Percentiles rank a stretch among this genome's conserved stretches.
Evolutionary conservation across 2,888 invertebrate species (phyloP).

Genomic region (Archips xylosteana): DNA sequence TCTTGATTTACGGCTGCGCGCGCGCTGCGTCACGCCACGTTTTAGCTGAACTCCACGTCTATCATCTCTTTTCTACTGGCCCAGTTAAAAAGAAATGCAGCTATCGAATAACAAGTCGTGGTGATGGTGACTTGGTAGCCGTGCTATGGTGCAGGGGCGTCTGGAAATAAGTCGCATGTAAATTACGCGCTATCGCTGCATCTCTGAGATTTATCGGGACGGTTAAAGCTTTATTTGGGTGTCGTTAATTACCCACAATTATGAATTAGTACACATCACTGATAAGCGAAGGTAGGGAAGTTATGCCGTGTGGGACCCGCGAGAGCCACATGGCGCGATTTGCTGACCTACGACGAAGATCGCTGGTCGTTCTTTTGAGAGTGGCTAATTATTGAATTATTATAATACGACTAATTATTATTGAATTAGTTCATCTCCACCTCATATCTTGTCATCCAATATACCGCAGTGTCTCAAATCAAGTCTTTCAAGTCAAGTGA

Average conservation of each 20-base stretch:
- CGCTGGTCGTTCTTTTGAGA: too few relatives aligned
- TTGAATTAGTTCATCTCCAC: too few relatives aligned
- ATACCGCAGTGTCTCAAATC: too few relatives aligned
- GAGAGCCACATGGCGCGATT: background rate
- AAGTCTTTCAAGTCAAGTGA: too few relatives aligned
- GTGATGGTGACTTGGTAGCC: background rate
- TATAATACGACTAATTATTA: too few relatives aligned
- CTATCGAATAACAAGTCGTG: background rate
- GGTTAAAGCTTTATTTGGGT: conserved; percentile 25
- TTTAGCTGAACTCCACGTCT: background rate
- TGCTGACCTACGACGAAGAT: background rate
- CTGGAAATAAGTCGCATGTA: conserved; percentile 59
- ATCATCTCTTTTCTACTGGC: background rate
- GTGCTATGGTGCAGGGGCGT: background rate
- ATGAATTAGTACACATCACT: conserved; percentile 8
- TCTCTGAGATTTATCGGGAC: conserved; percentile 17
- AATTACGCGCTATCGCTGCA: conserved; percentile 59
- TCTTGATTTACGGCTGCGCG: conserved; percentile 8
- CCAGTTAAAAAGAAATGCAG: background rate
- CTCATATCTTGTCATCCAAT: too few relatives aligned
- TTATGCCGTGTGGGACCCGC: background rate
- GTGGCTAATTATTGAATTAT: too few relatives aligned
- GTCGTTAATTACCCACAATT: conserved; percentile 11
- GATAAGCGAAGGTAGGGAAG: background rate
- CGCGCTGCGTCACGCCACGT: conserved; percentile 3